Evolutionary conservation across 2,797 vertebrate genomes (phyloP).

Genomic region (Macropus fuliginosus): DNA sequence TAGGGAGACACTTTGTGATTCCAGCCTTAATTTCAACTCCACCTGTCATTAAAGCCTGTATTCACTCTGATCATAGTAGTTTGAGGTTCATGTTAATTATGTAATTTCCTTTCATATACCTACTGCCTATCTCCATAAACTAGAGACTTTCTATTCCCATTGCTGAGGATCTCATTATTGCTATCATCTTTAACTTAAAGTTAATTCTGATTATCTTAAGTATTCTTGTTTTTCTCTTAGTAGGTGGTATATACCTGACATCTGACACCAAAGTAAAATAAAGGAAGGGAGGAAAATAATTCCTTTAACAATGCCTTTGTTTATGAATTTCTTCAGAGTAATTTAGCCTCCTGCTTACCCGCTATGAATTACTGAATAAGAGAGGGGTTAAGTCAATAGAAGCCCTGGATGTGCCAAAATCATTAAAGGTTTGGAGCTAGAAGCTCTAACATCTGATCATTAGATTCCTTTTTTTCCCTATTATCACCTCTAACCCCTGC

Average conservation of each 20-base stretch:
- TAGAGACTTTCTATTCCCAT: background rate
- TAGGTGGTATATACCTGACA: slow-evolving; percentile 20
- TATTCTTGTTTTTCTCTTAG: background rate
- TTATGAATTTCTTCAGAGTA: slow-evolving; percentile 28
- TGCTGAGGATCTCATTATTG: background rate
- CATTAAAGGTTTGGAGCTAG: background rate
- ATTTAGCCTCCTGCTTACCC: background rate
- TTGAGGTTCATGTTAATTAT: background rate
- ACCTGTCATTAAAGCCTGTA: background rate
- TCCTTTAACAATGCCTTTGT: slow-evolving; percentile 24
- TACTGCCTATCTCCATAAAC: background rate
- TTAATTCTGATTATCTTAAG: background rate
- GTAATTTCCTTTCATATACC: background rate
- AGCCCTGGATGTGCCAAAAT: background rate
- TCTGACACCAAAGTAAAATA: slow-evolving; percentile 21
- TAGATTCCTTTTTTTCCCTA: background rate
- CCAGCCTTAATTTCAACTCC: slow-evolving; percentile 43
- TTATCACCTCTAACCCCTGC: background rate
- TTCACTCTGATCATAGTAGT: accelerated
- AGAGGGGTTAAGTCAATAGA: background rate
- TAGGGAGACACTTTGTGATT: slow-evolving; percentile 1
- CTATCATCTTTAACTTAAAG: background rate
- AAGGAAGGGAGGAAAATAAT: background rate
- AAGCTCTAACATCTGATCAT: background rate
- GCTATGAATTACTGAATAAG: background rate